Evolutionary conservation across 2,113 vertebrate species (phyloP).

Genomic region (Apodemus sylvaticus): DNA sequence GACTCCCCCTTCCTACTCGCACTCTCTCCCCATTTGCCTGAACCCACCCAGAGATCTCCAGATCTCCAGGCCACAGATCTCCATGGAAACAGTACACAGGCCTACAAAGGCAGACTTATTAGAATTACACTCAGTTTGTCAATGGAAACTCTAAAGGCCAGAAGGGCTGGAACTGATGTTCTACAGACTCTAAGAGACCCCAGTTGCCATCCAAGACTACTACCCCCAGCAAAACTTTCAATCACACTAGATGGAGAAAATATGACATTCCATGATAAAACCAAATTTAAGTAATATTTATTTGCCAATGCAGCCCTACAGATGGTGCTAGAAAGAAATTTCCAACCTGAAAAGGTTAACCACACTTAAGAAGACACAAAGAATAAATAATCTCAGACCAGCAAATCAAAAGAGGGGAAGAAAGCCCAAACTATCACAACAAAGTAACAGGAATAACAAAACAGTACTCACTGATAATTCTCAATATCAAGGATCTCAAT

Average conservation of each 20-base stretch:
- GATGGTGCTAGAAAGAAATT: background rate
- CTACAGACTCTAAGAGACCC: background rate
- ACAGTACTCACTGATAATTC: background rate
- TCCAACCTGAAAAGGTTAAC: background rate
- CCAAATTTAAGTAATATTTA: background rate
- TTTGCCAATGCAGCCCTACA: background rate
- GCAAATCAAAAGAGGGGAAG: background rate
- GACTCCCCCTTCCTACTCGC: too few relatives aligned
- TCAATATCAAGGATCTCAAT: background rate
- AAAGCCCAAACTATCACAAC: background rate
- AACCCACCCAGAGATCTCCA: too few relatives aligned
- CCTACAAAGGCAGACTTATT: background rate
- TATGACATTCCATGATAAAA: background rate
- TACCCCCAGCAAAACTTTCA: background rate
- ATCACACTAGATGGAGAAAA: background rate
- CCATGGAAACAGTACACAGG: too few relatives aligned
- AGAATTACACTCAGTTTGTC: background rate
- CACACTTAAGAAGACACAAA: background rate
- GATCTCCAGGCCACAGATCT: too few relatives aligned
- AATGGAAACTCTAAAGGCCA: background rate
- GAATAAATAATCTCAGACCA: background rate
- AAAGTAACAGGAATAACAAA: background rate
- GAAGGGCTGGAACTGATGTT: background rate
- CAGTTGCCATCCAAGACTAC: background rate
- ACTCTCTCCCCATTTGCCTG: too few relatives aligned